phyloP scores from a whole-genome alignment of 2,888 invertebrate species.

The Augochlorella aurata region DNA sequence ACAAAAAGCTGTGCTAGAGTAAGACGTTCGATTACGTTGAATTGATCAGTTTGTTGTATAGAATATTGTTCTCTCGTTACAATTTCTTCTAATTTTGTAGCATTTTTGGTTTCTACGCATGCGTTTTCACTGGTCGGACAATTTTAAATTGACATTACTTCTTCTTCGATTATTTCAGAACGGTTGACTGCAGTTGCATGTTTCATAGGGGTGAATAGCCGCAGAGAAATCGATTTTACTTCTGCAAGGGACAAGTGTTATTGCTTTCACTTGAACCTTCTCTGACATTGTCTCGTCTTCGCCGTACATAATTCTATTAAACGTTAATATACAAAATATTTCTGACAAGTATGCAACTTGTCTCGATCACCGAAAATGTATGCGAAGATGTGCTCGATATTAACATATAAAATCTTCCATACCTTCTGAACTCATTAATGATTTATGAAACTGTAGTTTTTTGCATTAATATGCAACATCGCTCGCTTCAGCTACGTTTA shows the following conservation, averaged over 20 bases:
- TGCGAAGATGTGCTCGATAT: background rate
- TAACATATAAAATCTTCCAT: background rate
- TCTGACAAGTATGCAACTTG: background rate
- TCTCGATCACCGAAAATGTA: background rate
- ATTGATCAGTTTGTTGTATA: no score
- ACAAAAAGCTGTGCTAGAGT: no score
- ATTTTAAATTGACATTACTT: constrained; percentile 22
- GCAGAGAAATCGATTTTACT: constrained; percentile 73
- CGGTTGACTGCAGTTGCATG: constrained; percentile 64
- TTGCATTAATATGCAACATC: background rate
- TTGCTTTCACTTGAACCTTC: constrained; percentile 52
- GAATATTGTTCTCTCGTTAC: no score
- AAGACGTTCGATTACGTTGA: no score
- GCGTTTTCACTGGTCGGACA: background rate
- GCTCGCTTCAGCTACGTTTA: background rate
- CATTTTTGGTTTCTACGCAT: background rate
- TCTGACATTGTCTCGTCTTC: constrained; percentile 21
- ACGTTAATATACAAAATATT: background rate
- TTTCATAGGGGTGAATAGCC: constrained; percentile 74
- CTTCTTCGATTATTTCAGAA: constrained; percentile 57
- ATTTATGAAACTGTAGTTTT: background rate
- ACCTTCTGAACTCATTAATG: background rate
- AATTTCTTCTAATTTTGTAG: background rate
- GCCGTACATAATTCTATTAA: background rate
- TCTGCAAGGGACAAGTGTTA: constrained; percentile 61